Evolutionary conservation across 23 tunicate species (phyloP), one percentile per base, ranked within the genome.

Genomic region (Clavelina lepadiformis): DNA sequence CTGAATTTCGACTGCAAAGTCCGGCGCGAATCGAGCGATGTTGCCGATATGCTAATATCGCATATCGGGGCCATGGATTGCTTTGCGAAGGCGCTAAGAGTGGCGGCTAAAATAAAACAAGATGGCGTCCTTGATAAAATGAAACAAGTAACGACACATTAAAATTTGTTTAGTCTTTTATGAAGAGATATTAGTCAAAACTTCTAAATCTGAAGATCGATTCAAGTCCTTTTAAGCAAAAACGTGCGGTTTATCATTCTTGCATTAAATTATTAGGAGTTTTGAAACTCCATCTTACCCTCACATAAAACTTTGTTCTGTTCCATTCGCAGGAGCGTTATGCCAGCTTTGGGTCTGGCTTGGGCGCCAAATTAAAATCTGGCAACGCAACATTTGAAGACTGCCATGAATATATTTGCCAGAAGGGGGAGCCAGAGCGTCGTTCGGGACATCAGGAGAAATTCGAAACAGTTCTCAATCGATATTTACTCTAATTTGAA

Each of bases 31-130:
- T 89, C 97, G 19, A 89, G 80, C 1, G 88, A 75, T 64, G 81
- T 89, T 1, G 68, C 68, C 18, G 97, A 89, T 52, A 89, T 89
- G 97, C 20, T 89, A 37, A 69, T 89, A 6, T 66, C 97, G 20
- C 97, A 89, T 63, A 74, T 89, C 35, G 97, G 97, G 29, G 97
- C 89, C 13, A 89, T 89, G 97, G 97, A 89, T 64, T 81, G 89
- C 65, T 89, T 89, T 62, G 97, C 97, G 3, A 86, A 78, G 30
- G 97, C 83, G 5, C 68, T 89, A 5, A 38, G 83, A 22, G 56
- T 81, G 18, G 97, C 97, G 2, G 91, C 83, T 29, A 75, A 69
- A 33, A 75, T 89, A 3, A 69, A 56, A 19, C 51, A 72, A 74
- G 97, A 75, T 3, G 97, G 97, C 21, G 46, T 89, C 28, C 46